A percentile compares a stretch with the other conserved stretches of the same genome.
Conservation (phyloP, 2,113 vertebrate species). For the Actenoides lindsayi region DNA sequence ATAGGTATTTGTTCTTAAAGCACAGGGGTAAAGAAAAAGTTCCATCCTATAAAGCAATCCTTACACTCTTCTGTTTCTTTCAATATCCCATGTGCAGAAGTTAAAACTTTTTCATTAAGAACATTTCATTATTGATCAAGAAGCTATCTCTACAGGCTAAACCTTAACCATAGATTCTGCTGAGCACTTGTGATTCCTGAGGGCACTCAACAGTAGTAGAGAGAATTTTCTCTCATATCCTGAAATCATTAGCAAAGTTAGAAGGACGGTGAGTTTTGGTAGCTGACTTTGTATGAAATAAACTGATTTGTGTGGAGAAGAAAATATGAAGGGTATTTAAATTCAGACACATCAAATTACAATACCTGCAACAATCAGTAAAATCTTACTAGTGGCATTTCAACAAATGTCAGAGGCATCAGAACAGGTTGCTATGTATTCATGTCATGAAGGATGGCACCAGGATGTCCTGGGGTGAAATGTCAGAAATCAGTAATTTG, state of each 20-base stretch:
- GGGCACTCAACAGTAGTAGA: not conserved
- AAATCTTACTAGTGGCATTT: not conserved
- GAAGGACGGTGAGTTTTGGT: not conserved
- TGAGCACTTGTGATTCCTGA: not conserved
- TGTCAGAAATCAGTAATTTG: not conserved
- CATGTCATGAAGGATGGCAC: not conserved
- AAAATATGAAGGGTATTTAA: not conserved
- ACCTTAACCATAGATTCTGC: not conserved
- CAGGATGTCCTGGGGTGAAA: not conserved
- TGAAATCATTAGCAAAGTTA: not conserved
- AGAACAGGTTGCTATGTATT: not conserved
- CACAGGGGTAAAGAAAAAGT: not conserved
- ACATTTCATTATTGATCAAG: not conserved
- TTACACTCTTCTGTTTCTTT: not conserved
- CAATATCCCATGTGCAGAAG: not conserved
- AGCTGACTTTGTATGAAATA: not conserved
- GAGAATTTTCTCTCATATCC: not conserved
- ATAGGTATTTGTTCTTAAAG: constrained; percentile 33
- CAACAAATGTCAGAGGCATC: not conserved
- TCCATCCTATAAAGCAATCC: not conserved
- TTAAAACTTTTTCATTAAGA: not conserved
- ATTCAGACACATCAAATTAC: not conserved
- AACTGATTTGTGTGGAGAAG: not conserved
- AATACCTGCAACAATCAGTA: not conserved
- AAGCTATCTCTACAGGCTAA: not conserved